phyloP scores from a whole-genome alignment of 2,113 vertebrate genomes.

The Myrmecophaga tridactyla region DNA sequence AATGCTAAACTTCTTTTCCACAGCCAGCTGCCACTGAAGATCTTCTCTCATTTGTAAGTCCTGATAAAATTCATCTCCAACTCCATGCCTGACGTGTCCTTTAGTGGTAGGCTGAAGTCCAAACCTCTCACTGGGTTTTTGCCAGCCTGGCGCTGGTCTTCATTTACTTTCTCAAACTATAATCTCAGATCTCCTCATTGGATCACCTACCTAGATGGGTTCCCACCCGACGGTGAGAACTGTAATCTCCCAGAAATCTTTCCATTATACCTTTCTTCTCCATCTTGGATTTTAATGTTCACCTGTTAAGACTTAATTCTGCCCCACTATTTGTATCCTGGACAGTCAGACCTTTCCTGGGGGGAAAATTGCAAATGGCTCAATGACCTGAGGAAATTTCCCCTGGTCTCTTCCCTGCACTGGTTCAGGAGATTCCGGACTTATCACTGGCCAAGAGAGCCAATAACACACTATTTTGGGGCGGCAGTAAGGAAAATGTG shows the following conservation, averaged over 20 bases:
- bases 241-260: background rate
- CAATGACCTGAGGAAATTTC: background rate
- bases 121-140: background rate
- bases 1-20: too few relatives aligned
- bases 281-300: background rate
- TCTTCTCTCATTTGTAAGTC: too few relatives aligned
- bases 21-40: too few relatives aligned
- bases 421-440: background rate
- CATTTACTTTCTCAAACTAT: background rate
- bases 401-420: background rate
- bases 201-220: background rate
- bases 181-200: background rate
- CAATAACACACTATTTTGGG: background rate
- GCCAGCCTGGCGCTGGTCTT: background rate
- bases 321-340: background rate
- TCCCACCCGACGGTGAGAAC: background rate
- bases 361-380: background rate
- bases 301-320: background rate
- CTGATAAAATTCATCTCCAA: too few relatives aligned
- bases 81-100: too few relatives aligned
- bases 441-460: background rate
- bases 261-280: background rate
- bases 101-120: background rate
- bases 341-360: background rate
- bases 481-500: too few relatives aligned